A percentile compares a stretch with the other conserved stretches of the same genome.
These are phyloP conservation scores for Oxyura jamaicensis DNA, from an alignment of 2,113 vertebrate species.

Conservation along the genomic window DNA sequence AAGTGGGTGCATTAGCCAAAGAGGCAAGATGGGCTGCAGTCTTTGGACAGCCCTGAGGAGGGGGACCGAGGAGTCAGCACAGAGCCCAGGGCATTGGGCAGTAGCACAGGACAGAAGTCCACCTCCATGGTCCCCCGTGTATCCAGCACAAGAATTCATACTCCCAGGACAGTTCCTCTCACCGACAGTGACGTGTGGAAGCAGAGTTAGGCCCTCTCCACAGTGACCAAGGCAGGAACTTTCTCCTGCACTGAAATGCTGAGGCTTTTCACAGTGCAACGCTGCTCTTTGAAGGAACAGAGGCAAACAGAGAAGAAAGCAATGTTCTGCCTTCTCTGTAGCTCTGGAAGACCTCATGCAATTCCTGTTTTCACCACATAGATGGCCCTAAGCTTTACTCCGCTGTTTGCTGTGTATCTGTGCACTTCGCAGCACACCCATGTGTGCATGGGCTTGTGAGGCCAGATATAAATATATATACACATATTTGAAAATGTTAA, in stretches of 20 bases:
- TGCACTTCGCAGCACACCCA: fast-evolving
- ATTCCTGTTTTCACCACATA: not conserved
- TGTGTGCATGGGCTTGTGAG: not conserved
- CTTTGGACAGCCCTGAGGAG: not conserved
- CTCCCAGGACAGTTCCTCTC: not conserved
- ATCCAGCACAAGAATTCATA: fast-evolving
- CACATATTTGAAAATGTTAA: fast-evolving
- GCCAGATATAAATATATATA: not conserved
- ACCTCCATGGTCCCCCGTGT: not conserved
- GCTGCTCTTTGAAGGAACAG: not conserved
- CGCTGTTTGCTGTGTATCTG: fast-evolving
- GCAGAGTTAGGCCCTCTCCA: not conserved
- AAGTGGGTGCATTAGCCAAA: not conserved
- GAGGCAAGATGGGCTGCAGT: not conserved
- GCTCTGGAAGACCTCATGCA: not conserved
- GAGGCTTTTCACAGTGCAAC: not conserved
- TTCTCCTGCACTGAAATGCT: not conserved
- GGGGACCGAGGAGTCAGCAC: not conserved
- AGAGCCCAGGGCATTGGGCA: not conserved
- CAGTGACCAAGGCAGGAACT: not conserved
- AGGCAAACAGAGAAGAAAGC: not conserved
- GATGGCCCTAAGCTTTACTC: not conserved
- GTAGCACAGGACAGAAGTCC: not conserved
- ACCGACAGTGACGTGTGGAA: fast-evolving
- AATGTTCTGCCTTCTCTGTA: too few species aligned